Evolutionary conservation across 2,888 invertebrate species (phyloP), one percentile per base, ranked within the genome.

Genomic region (Daptonema setosum): DNA sequence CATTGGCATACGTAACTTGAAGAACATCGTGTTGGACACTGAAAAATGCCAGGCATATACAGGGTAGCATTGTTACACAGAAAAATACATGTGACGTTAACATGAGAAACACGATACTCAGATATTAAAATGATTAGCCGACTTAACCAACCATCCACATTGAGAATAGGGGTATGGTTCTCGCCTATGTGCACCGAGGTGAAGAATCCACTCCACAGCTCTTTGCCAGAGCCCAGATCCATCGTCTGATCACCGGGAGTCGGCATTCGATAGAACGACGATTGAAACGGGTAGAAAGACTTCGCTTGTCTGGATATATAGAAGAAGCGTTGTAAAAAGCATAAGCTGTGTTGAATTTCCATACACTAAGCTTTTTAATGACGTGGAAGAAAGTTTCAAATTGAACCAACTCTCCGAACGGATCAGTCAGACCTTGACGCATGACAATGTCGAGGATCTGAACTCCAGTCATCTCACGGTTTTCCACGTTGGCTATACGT

Each of bases 381-480:
- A n/a, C n/a, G n/a, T n/a, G n/a, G n/a, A n/a, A n/a, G n/a, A n/a
- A n/a, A n/a, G n/a, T n/a, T n/a, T n/a, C n/a, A n/a, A n/a, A n/a
- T n/a, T n/a, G n/a, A n/a, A 54, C 60, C 30, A 2, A 63, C 61
- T 63, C 61, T 54, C 63, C 57, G 35, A 65, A 59, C 22, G 65
- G 65, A 54, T 65, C 65, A n/a, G 64, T 65, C 56, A 65, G 62
- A 28, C 62, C 59, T 58, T 66, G 66, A n/a, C 66, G 63, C 55
- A 66, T 62, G 56, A 66, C 60, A 57, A 66, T 64, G 57, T 66
- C 66, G 56, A 66, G 54, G 28, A 66, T 62, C 54, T 66, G 66
- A 22, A 83, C 72, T 1, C 66, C 65, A 20, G 66, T 63, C 43
- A 65, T 59, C 14, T 60, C 59, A 45, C 64, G 63, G 43, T 64